Evolutionary conservation across 1,140 invertebrate genomes (phyloP).

Genomic region (Bombus huntii): DNA sequence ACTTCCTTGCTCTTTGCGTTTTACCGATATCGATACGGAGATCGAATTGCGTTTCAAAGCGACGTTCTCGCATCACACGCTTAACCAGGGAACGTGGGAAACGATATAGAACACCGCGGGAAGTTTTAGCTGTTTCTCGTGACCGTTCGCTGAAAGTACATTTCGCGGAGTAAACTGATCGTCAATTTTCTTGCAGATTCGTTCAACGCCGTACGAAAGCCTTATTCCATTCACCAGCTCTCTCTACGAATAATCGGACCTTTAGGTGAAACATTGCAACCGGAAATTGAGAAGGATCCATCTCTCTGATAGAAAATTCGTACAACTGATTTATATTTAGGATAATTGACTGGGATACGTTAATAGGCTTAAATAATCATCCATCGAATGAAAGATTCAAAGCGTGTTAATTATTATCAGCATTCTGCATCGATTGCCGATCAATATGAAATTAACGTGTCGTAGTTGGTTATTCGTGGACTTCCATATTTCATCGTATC

Average conservation of each 20-base stretch:
- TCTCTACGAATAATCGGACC: neutral
- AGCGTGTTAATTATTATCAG: neutral
- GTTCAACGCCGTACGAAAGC: neutral
- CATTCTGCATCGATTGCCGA: neutral
- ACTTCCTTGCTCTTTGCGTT: too few relatives aligned
- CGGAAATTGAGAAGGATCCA: neutral
- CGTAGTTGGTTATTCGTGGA: neutral
- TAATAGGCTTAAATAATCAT: neutral
- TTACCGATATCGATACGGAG: too few relatives aligned
- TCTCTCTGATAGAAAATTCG: neutral
- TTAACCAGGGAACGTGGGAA: neutral
- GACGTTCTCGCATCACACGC: neutral
- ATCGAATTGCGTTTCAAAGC: neutral
- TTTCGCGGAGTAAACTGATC: neutral
- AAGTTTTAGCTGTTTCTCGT: too few relatives aligned
- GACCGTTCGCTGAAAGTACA: too few relatives aligned
- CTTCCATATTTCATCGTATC: constrained; percentile 1
- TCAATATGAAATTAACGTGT: neutral
- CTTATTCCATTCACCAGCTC: neutral
- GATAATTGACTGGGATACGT: neutral
- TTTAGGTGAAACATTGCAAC: too few relatives aligned
- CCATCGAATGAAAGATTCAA: neutral
- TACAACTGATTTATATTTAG: neutral
- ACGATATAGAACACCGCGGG: neutral
- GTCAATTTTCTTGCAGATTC: neutral